These are phyloP conservation scores for Rhynchomys soricoides DNA, from an alignment of 2,113 vertebrate species.

Conservation along the genomic window DNA sequence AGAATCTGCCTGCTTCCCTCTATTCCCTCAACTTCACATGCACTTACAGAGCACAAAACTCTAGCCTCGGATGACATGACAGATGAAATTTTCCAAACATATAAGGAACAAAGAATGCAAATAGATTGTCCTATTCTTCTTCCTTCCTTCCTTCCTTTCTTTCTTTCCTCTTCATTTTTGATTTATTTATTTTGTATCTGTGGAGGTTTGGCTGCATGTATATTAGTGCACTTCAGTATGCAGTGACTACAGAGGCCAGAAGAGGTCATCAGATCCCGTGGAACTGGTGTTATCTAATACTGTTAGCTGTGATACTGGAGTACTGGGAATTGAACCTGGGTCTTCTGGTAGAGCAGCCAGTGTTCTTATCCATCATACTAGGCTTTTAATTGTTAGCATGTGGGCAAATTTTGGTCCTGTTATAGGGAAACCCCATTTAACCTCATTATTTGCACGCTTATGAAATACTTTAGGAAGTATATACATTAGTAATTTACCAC, in stretches of 20 bases:
- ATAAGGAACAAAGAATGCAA: background rate
- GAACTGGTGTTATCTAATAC: background rate
- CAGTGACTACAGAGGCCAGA: background rate
- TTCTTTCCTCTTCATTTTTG: background rate
- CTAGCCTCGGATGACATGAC: background rate
- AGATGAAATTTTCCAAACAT: background rate
- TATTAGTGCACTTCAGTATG: too few species aligned
- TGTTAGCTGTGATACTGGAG: background rate
- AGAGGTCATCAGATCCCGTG: background rate
- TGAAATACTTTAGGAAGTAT: background rate
- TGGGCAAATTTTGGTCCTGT: background rate
- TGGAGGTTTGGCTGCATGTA: background rate
- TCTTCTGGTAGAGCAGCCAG: background rate
- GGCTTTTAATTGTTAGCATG: background rate
- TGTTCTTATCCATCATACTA: background rate
- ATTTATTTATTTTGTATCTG: background rate
- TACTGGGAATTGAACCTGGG: background rate
- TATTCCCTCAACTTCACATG: background rate
- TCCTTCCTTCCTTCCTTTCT: background rate
- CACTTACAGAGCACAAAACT: background rate
- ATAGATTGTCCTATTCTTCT: background rate
- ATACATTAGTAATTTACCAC: background rate
- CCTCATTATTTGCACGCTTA: background rate
- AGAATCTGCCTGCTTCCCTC: background rate
- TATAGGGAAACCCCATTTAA: background rate